phyloP scores from a whole-genome alignment of 2,888 invertebrate genomes.

The Parelbella ahira region DNA sequence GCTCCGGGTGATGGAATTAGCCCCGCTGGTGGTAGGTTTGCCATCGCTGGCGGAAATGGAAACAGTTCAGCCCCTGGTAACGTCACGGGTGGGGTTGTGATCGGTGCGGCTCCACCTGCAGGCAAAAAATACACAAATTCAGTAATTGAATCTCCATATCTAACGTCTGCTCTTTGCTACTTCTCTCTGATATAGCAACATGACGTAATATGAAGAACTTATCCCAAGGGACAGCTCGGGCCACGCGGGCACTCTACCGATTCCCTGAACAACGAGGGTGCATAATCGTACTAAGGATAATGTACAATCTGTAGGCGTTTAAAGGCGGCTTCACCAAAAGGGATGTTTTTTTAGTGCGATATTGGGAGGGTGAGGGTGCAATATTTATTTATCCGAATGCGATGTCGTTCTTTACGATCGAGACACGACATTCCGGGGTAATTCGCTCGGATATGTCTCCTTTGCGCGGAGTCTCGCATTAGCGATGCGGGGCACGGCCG shows the following conservation, averaged over 20 bases:
- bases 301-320: conserved; percentile 82
- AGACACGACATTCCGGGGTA: conserved; percentile 61
- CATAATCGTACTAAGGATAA: conserved; percentile 81
- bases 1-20: conserved; percentile 80
- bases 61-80: conserved; percentile 69
- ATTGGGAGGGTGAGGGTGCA: conserved; percentile 78
- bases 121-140: conserved; percentile 45
- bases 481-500: conserved; percentile 65
- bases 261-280: conserved; percentile 79
- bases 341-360: conserved; percentile 79
- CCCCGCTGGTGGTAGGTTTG: conserved; percentile 66
- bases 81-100: conserved; percentile 58
- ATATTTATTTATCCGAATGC: conserved; percentile 77
- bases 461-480: conserved; percentile 50
- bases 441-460: conserved; percentile 57
- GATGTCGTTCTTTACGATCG: conserved; percentile 66
- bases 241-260: conserved; percentile 71
- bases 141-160: conserved; percentile 31
- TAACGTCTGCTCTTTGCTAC: conserved; percentile 40
- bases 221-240: conserved; percentile 61
- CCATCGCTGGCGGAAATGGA: conserved; percentile 65
- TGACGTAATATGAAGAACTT: conserved; percentile 77
- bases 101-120: conserved; percentile 67
- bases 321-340: conserved; percentile 78
- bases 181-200: conserved; percentile 60